Conservation (phyloP, 2,113 vertebrate genomes). For the Meriones unguiculatus region DNA sequence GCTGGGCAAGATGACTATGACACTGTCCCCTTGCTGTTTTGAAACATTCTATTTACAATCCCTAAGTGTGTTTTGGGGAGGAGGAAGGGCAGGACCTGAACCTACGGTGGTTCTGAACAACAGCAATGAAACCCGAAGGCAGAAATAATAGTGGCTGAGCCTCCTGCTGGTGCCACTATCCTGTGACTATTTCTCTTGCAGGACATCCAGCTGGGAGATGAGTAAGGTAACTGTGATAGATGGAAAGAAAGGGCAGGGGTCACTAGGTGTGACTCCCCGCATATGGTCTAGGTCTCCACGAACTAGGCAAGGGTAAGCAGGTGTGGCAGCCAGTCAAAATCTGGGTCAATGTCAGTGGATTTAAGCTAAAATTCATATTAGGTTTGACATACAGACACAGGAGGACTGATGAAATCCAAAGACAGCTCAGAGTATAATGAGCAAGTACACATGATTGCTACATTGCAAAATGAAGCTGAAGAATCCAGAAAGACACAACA, state of each 20-base stretch:
- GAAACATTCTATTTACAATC: not conserved
- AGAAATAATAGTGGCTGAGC: not conserved
- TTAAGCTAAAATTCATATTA: not conserved
- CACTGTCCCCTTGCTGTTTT: not conserved
- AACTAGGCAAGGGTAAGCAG: not conserved
- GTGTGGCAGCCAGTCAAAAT: not conserved
- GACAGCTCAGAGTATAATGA: not conserved
- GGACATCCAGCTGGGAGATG: not conserved
- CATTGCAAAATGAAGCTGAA: rapidly evolving
- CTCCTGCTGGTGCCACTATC: not conserved
- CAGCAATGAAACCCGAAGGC: not conserved
- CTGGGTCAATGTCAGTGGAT: not conserved
- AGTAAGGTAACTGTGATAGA: rapidly evolving
- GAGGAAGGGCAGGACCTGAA: not conserved
- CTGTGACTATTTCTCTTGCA: not conserved
- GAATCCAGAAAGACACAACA: not conserved
- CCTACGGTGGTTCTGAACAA: not conserved
- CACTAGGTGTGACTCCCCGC: too few species aligned
- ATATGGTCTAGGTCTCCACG: not conserved
- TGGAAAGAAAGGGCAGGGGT: rapidly evolving
- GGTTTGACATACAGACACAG: rapidly evolving
- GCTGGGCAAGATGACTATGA: not conserved
- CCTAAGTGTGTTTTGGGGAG: not conserved
- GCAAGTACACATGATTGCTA: not conserved
- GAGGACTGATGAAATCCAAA: not conserved